Evolutionary conservation across 2,888 invertebrate genomes (phyloP), one percentile per base, ranked within the genome.

Genomic region (Cryptocheilus praepositus): DNA sequence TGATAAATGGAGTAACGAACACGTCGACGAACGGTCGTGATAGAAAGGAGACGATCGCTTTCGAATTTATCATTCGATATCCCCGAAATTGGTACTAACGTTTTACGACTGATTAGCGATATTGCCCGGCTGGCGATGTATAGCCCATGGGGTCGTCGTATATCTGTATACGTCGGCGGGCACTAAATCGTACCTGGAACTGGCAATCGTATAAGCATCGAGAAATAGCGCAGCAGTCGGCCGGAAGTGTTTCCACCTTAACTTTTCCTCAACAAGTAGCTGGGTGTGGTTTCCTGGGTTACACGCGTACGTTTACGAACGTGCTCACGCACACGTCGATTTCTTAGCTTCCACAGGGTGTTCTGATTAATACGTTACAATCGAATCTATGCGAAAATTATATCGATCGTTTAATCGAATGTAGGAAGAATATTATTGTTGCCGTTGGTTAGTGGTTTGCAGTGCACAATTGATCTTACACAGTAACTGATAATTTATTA

Each of bases 201-300:
- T 19, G 49, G 49, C 49, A 16, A 55, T 55, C 55, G 55, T 16
- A 55, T 55, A 36, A 55, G 55, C 28, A 55, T 55, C 55, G 55
- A 28, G 18, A 55, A 55, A 55, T 28, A 55, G 60, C 67, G 58
- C 36, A 11, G 36, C 36, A 36, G 36, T 36, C 36, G 36, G 7
- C 36, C 36, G 70, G 73, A 73, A 71, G 68, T 76, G 74, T 72
- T 75, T 77, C 78, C 74, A 73, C 72, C 77, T 81, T 77, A 76
- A 73, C 76, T 82, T 76, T 65, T 76, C 80, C 77, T 83, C 81
- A 81, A 80, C 84, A 83, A 83, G 85, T 83, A 81, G 83, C 74
- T 80, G 76, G 79, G 79, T 76, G 85, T 80, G 84, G 81, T 81
- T 81, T 79, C 68, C 70, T 67, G 53, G 46, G 21, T 52, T 62